Percentiles rank a stretch among this genome's conserved stretches.
These are phyloP conservation scores for Plusia festucae DNA, from an alignment of 2,888 invertebrate species.

Conservation along the genomic window DNA sequence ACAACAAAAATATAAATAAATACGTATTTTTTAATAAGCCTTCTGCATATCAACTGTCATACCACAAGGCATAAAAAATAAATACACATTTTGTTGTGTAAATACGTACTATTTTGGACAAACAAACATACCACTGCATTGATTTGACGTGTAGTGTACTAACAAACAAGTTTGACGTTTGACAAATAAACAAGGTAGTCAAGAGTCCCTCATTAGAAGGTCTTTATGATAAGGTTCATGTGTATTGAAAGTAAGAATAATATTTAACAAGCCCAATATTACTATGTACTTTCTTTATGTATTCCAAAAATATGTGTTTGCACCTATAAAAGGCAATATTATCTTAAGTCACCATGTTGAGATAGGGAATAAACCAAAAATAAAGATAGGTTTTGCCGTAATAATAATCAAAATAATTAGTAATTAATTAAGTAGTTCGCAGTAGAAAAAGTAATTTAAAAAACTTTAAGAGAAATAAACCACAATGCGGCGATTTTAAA, in stretches of 20 bases:
- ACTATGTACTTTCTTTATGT: not conserved
- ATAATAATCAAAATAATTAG: too few species aligned
- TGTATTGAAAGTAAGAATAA: not conserved
- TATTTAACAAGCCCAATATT: not conserved
- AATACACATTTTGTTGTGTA: constrained; percentile 3
- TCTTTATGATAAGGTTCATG: not conserved
- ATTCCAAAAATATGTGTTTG: not conserved
- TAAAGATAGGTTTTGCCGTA: too few species aligned
- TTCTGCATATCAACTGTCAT: not conserved
- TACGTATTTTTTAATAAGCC: not conserved
- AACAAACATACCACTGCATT: not conserved
- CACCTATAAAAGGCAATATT: too few species aligned
- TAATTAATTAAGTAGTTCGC: too few species aligned
- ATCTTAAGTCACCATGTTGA: too few species aligned
- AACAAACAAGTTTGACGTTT: constrained; percentile 4
- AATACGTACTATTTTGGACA: not conserved
- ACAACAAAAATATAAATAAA: not conserved
- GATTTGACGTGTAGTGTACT: not conserved
- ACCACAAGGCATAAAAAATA: not conserved
- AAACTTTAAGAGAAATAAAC: too few species aligned
- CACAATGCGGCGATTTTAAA: not conserved
- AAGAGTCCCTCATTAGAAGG: not conserved
- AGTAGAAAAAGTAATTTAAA: too few species aligned
- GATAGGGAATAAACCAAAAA: too few species aligned
- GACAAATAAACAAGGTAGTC: not conserved